Evolutionary conservation across 2,888 invertebrate genomes (phyloP), one percentile per base, ranked within the genome.

Genomic region (Criorhina ranunculi): DNA sequence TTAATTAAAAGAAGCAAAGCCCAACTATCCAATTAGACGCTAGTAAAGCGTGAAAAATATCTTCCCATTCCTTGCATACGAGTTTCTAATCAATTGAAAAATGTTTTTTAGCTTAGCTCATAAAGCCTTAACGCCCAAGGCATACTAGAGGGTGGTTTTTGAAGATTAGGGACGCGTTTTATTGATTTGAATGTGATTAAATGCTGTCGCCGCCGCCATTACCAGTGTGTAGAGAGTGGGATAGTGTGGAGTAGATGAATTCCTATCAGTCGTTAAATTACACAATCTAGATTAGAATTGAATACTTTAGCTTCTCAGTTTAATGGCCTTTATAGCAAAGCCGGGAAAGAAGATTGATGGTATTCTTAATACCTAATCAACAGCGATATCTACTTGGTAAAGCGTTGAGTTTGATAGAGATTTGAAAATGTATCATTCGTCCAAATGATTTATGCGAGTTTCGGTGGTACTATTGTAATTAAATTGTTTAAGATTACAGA

Each of bases 201-300:
- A 57, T 35, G 24, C 11, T 24, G 24, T 11, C 24, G 57, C 3
- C 29, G 33, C 12, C 15, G 15, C 17, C 57, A 35, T 15, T 35
- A 9, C 15, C 46, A 46, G 15, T 46, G 9, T 46, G 24, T 24
- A 24, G 24, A 1, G 24, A 3, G 19, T 19, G 19, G 46, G 5
- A 19, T 46, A 19, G 46, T 17, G 17, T 19, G 46, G 19, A 37
- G 15, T 24, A 24, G 51, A 19, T 51, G 44, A 31, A 62, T 44
- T 17, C 31, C 15, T 33, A 51, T 67, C 33, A 51, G 40, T 60
- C 76, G 76, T 69, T 60, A 77, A 64, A 59, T 40, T 37, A 42
- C 57, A 53, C 64, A 64, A 75, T 75, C 55, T 66, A 11, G 46
- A 67, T 76, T 49, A 57, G 57, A 76, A 66, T 76, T 59, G 66